phyloP scores from a whole-genome alignment of 2,797 vertebrate genomes.

The Arnoldichthys spilopterus region DNA sequence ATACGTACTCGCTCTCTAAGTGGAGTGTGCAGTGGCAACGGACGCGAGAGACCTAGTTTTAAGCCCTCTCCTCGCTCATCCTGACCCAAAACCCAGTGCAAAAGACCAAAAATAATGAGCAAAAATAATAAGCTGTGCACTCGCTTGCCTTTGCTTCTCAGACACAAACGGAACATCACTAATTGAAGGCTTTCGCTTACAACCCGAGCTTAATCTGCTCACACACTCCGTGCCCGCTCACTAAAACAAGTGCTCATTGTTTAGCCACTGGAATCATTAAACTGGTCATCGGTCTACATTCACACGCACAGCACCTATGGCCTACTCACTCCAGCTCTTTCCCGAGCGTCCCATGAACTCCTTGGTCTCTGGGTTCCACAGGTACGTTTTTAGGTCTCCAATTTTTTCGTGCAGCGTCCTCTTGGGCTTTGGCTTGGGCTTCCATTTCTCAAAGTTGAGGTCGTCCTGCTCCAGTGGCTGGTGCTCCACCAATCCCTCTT shows the following conservation, averaged over 20 bases:
- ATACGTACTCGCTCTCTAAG: slow-evolving; percentile 52
- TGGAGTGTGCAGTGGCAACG: slow-evolving; percentile 57
- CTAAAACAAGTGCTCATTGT: slow-evolving; percentile 38
- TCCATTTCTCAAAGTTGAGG: slow-evolving; percentile 83
- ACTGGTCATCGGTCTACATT: slow-evolving; percentile 7
- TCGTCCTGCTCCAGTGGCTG: slow-evolving; percentile 83
- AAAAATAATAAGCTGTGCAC: slow-evolving; percentile 55
- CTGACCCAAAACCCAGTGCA: slow-evolving; percentile 51
- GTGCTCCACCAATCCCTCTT: slow-evolving; percentile 81
- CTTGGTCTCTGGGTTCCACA: slow-evolving; percentile 94
- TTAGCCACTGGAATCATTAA: slow-evolving; percentile 10
- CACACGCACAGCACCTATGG: slow-evolving; percentile 17
- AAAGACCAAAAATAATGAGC: slow-evolving; percentile 51
- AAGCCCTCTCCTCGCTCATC: slow-evolving; percentile 45
- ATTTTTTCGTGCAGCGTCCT: slow-evolving; percentile 86
- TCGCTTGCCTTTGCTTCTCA: slow-evolving; percentile 41
- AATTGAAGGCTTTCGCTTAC: slow-evolving; percentile 44
- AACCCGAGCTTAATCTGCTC: slow-evolving; percentile 28
- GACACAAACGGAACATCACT: slow-evolving; percentile 29
- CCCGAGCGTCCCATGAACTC: slow-evolving; percentile 93
- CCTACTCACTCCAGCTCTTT: slow-evolving; percentile 95
- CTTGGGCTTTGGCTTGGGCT: slow-evolving; percentile 80
- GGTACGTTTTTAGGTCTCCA: slow-evolving; percentile 84
- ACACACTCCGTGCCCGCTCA: slow-evolving; percentile 21
- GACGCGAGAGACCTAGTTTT: slow-evolving; percentile 63